phyloP scores from a whole-genome alignment of 1,140 invertebrate species.

The Metopolophium dirhodum region DNA sequence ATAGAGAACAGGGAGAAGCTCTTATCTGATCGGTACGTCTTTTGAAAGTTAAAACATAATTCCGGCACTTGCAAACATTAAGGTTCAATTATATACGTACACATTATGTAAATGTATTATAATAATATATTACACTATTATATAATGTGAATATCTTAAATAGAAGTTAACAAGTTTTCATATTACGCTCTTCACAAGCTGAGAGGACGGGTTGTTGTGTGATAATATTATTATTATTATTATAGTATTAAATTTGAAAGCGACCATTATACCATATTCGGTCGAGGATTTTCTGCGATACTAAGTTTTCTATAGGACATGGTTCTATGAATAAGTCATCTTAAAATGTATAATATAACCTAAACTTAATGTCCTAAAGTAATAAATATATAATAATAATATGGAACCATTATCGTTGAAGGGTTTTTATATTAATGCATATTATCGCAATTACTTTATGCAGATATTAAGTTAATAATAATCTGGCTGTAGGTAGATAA shows the following conservation, averaged over 20 bases:
- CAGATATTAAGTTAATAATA: background rate
- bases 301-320: background rate
- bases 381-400: background rate
- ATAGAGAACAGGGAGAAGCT: background rate
- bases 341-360: background rate
- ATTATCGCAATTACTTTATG: background rate
- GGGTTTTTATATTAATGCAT: background rate
- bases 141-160: background rate
- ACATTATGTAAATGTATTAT: background rate
- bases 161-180: background rate
- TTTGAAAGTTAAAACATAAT: background rate
- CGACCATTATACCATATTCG: background rate
- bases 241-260: background rate
- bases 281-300: background rate
- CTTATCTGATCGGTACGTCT: background rate
- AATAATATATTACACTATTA: background rate
- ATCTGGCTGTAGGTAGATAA: too few species aligned
- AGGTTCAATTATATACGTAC: background rate
- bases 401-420: background rate
- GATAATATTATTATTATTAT: slow-evolving; percentile 7
- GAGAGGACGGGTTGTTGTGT: background rate
- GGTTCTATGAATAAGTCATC: background rate
- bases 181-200: background rate
- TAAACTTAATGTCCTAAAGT: background rate
- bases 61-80: background rate